A percentile compares a stretch with the other conserved stretches of the same genome.
phyloP scores from a whole-genome alignment of 2,888 invertebrate species.

The Diaprepes abbreviatus region DNA sequence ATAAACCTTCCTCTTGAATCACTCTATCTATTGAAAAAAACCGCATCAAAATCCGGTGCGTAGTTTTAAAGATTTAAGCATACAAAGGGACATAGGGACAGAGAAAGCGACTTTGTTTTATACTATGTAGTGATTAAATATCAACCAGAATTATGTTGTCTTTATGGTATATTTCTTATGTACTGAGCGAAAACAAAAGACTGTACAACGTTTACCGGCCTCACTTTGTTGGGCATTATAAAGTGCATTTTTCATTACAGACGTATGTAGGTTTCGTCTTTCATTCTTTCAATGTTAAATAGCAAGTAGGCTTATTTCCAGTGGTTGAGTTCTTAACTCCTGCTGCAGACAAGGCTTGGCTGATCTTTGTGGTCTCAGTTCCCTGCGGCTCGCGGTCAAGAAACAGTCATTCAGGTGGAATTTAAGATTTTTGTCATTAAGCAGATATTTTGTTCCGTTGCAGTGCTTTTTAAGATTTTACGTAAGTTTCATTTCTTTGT shows the following conservation, averaged over 20 bases:
- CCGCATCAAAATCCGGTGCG: too few species aligned
- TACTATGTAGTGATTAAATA: too few species aligned
- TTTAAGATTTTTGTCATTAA: conserved; percentile 10
- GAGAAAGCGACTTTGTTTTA: too few species aligned
- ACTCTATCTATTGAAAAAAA: too few species aligned
- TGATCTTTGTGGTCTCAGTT: conserved; percentile 35
- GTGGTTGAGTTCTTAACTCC: conserved; percentile 22
- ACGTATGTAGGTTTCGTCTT: conserved; percentile 22
- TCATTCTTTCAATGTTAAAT: conserved; percentile 23
- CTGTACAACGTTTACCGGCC: too few species aligned
- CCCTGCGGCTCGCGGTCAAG: conserved; percentile 27
- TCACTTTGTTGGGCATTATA: conserved; percentile 15
- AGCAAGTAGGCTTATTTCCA: conserved; percentile 31
- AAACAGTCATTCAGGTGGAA: conserved; percentile 23
- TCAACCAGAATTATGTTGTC: too few species aligned
- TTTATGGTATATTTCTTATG: too few species aligned
- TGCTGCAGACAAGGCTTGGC: conserved; percentile 29
- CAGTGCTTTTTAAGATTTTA: conserved; percentile 8
- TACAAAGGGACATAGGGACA: too few species aligned
- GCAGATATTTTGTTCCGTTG: conserved; percentile 7
- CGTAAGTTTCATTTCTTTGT: conserved; percentile 20
- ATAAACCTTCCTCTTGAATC: too few species aligned
- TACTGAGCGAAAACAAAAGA: too few species aligned
- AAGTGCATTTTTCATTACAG: conserved; percentile 10
- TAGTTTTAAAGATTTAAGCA: too few species aligned